Conservation (phyloP, 92 coral and sea anemone genomes). For the Phenganax subtilis region DNA sequence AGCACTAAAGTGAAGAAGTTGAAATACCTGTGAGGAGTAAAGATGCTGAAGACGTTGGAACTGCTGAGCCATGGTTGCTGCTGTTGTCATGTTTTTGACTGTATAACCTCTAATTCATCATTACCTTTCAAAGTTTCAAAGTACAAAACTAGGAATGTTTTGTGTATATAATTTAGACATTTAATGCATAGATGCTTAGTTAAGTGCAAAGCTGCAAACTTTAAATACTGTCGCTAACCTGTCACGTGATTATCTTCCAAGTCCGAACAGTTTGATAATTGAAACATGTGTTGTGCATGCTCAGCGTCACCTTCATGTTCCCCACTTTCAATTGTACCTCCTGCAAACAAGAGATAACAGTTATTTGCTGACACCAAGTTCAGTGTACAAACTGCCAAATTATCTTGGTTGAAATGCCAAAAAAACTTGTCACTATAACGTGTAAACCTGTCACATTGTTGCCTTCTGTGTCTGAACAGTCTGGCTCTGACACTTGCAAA, state of each 20-base stretch:
- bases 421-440: too few species aligned
- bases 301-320: conserved; percentile 20
- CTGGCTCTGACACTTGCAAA: too few species aligned
- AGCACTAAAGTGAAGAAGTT: background rate
- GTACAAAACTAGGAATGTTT: background rate
- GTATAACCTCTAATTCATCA: conserved; percentile 23
- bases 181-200: background rate
- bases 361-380: background rate
- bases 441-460: background rate
- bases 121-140: background rate
- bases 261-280: conserved; percentile 2
- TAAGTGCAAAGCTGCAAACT: conserved; percentile 5
- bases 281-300: background rate
- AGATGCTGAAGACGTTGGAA: conserved; percentile 25
- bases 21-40: conserved; percentile 23
- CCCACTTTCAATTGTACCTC: conserved; percentile 22
- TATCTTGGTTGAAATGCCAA: background rate
- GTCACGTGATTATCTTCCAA: background rate
- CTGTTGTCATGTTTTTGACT: conserved; percentile 18
- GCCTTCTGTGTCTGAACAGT: background rate
- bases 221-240: background rate
- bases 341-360: background rate
- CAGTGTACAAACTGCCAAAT: background rate
- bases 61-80: conserved; percentile 16
- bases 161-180: background rate